These are phyloP conservation scores for Arothron firmamentum DNA, from an alignment of 2,113 vertebrate genomes.

Conservation along the genomic window DNA sequence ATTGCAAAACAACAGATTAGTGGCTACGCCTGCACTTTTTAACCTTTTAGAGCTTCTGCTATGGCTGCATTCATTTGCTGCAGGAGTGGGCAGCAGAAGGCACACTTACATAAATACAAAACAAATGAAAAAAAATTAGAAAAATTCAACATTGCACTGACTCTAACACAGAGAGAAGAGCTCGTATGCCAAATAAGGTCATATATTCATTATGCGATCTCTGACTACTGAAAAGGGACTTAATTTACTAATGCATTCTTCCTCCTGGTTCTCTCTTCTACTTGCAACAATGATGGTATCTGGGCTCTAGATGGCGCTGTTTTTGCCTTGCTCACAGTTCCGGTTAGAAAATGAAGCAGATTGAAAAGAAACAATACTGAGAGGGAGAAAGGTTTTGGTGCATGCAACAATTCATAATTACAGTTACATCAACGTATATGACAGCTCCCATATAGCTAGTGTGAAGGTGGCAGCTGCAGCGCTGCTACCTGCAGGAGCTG, in stretches of 20 bases:
- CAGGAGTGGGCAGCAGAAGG: slow-evolving; percentile 48
- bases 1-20: too few species aligned
- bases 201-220: too few species aligned
- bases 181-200: neutral
- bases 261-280: neutral
- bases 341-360: neutral
- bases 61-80: slow-evolving; percentile 13
- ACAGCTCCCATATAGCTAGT: neutral
- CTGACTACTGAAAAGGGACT: too few species aligned
- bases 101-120: slow-evolving; percentile 63
- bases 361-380: neutral
- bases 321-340: neutral
- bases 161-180: slow-evolving; percentile 19
- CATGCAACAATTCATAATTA: neutral
- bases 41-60: slow-evolving; percentile 11
- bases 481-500: neutral
- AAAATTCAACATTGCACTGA: slow-evolving; percentile 44
- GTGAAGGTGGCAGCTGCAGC: neutral
- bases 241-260: too few species aligned
- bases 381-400: neutral
- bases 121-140: slow-evolving; percentile 42
- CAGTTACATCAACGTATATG: neutral
- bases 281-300: slow-evolving; percentile 17
- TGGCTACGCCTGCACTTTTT: neutral
- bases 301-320: slow-evolving; percentile 64